These are phyloP conservation scores for Rhimphoctona megacephalus DNA, from an alignment of 2,888 invertebrate genomes.

Conservation along the genomic window DNA sequence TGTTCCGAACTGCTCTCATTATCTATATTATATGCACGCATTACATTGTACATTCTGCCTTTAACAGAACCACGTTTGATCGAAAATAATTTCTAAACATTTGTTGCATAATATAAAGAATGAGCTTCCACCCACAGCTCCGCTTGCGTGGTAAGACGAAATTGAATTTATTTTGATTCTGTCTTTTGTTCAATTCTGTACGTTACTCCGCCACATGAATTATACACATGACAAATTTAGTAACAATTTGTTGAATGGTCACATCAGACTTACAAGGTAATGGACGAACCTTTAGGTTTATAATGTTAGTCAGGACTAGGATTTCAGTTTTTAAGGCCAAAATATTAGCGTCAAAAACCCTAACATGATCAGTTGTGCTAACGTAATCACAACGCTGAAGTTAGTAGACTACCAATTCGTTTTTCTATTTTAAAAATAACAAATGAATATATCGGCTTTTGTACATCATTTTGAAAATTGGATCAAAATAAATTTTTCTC, in stretches of 20 bases:
- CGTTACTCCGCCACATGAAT: not conserved
- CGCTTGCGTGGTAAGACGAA: not conserved
- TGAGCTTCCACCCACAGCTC: not conserved
- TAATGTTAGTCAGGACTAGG: not conserved
- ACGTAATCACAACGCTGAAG: too few species aligned
- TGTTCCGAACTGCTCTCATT: not conserved
- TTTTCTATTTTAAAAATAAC: too few species aligned
- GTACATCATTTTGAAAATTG: too few species aligned
- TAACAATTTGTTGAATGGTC: not conserved
- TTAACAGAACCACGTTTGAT: not conserved
- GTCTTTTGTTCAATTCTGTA: not conserved
- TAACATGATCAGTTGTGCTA: too few species aligned
- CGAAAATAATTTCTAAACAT: not conserved
- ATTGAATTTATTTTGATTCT: not conserved
- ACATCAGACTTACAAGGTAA: not conserved
- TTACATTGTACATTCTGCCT: not conserved
- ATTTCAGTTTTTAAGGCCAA: not conserved
- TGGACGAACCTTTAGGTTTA: not conserved
- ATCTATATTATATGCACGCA: not conserved
- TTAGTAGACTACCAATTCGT: too few species aligned
- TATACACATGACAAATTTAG: not conserved
- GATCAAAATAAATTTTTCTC: too few species aligned
- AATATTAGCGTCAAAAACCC: too few species aligned
- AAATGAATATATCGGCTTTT: too few species aligned
- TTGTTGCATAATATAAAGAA: not conserved